Evolutionary conservation across 64 coral and sea anemone species (phyloP), one percentile per base, ranked within the genome.

Genomic region (Dendronephthya gigantea): DNA sequence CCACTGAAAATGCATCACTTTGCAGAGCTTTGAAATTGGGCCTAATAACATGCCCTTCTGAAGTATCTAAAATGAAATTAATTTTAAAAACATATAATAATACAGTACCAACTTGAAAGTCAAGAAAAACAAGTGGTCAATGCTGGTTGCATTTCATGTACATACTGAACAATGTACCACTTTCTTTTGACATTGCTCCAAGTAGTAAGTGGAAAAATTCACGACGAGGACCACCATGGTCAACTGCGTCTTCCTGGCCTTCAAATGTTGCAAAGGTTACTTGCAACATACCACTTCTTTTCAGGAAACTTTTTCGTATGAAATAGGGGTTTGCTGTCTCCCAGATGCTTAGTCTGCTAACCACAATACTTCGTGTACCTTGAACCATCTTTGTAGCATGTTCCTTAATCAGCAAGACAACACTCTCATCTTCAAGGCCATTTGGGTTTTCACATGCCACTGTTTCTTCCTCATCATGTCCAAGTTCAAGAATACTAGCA

Each of bases 171-270:
- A 90, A 15, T 84, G 88, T 90, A 30, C 50, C 84, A 82, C 88
- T 90, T 84, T 90, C 88, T 31, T 90, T 90, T 31, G 55, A 90
- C 33, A 85, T 90, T 69, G 82, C 88, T 40, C 88, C 88, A 74
- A 90, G 88, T 23, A 90, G 40, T 31, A 84, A 36, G 35, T 90
- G 88, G 7, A 90, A 62, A 84, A 84, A 84, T 41, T 90, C 88
- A 48, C 88, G 10, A 48, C 82, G 49, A 38, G 59, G 88, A 33
- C 82, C 82, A 14, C 82, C 82, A 81, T 84, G 70, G 39, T 90
- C 88, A 74, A 84, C 39, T 39, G 88, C 88, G 84, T 90, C 88
- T 47, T 90, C 88, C 40, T 90, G 59, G 49, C 47, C 81, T 62
- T 90, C 88, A 12, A 90, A 83, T 23, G 11, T 90, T 37, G 82